phyloP scores from a whole-genome alignment of 1,140 invertebrate genomes.

The Trachelipus rathkii region DNA sequence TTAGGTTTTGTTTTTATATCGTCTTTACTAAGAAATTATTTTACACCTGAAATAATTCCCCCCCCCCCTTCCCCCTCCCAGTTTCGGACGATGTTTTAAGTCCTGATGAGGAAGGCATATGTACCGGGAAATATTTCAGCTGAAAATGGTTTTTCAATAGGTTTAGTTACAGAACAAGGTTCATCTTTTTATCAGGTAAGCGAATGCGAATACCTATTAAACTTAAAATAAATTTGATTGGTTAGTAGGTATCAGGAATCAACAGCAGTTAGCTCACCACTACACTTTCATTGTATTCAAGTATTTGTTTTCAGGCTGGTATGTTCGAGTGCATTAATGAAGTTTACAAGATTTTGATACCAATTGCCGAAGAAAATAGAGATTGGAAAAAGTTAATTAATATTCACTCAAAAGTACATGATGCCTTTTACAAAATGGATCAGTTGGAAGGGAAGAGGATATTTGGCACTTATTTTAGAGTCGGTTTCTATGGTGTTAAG shows the following conservation, averaged over 20 bases:
- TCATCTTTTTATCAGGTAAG: conserved; percentile 71
- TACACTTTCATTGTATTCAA: too few relatives aligned
- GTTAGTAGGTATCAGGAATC: too few relatives aligned
- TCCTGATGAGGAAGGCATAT: conserved; percentile 78
- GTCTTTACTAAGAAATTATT: too few relatives aligned
- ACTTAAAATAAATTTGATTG: too few relatives aligned
- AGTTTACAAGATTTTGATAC: conserved; percentile 86
- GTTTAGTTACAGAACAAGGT: conserved; percentile 79
- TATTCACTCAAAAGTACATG: conserved; percentile 81
- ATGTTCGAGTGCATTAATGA: conserved; percentile 95
- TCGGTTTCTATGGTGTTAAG: conserved; percentile 90
- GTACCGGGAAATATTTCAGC: conserved; percentile 85
- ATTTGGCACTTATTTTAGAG: conserved; percentile 94
- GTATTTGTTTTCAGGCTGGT: conserved; percentile 59
- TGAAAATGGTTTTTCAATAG: conserved; percentile 77
- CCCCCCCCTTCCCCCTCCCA: too few relatives aligned
- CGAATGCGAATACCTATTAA: too few relatives aligned
- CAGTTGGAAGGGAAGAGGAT: conserved; percentile 86
- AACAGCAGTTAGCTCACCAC: too few relatives aligned
- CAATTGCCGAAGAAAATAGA: conserved; percentile 82
- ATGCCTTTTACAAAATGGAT: conserved; percentile 74
- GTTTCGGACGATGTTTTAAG: conserved; percentile 85
- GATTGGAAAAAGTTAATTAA: conserved; percentile 90
- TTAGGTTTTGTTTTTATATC: too few relatives aligned
- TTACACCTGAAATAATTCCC: too few relatives aligned